Base-by-base conservation (phyloP, 1,140 invertebrate genomes). In the Lordiphosa mommai region DNA sequence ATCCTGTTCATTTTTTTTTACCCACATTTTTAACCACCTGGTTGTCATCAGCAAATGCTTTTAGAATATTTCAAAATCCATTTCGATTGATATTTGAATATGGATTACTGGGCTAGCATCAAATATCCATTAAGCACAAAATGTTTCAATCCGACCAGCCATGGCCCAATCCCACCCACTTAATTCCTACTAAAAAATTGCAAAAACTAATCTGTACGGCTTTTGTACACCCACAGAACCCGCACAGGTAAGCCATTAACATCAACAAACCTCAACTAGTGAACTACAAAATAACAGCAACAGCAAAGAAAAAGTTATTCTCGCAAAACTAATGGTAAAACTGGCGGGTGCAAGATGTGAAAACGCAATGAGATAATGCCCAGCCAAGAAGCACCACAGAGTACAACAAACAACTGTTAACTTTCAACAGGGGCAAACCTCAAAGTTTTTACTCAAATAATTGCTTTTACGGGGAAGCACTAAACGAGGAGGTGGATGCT, bases 391-490 rank as follows among this genome's bases (percentile, higher is more conserved):
- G 33, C 10, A 37, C 33, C 40, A 10, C 30, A 37, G n/a, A 27
- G 44, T 12, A 30, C 44, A 10, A 32, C 17, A 9, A 9, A 29
- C 47, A 57, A 27, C 29, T 43, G 49, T 56, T 48, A 52, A 60
- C 66, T 59, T 33, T n/a, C 50, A 37, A 33, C 32, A 17, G 43
- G 56, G 30, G 59, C 30, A 23, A 23, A 23, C 20, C 46, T 37
- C 12, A 38, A 61, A 79, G 57, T 79, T 79, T 79, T 49, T 48
- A 49, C 68, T 72, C 46, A 72, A 77, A 79, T 77, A 77, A 77
- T 79, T 79, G 68, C 73, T 67, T 77, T 61, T 44, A 56, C 52
- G 37, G 29, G 6, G 20, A 23, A 23, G 61, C 68, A 37, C 68
- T 79, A 77, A 72, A 68, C 67, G 63, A 59, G 37, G 47, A 40